Evolutionary conservation across 2,797 vertebrate species (phyloP), one percentile per base, ranked within the genome.

Genomic region (Cryptoblepharus egeriae): DNA sequence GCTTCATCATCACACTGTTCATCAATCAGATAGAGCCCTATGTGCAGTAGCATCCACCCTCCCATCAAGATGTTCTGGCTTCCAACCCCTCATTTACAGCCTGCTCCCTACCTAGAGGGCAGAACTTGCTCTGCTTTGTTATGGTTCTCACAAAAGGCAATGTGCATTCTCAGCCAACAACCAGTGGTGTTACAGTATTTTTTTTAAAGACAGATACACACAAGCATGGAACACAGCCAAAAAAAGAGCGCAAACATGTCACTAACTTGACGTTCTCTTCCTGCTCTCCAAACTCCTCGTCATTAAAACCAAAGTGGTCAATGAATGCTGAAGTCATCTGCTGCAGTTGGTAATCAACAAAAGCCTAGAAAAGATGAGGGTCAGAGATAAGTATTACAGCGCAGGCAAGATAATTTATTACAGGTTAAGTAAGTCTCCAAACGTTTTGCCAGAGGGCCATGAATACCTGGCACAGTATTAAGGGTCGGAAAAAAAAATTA

Each of bases 241-340:
- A 64, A 57, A 18, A 18, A 52, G 49, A 52, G 32, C 55, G 71
- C 57, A 18, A 68, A 37, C 39, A 35, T 2, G 15, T 42, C 70
- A 92, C 94, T 94, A 77, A 95, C 95, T 95, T 95, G 76, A 95
- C 94, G 6, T 92, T 95, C 70, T 95, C 95, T 58, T 95, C 94
- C 78, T 95, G 94, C 80, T 95, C 95, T 49, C 94, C 94, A 65
- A 95, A 95, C 73, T 95, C 94, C 67, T 95, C 95, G 0, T 95
- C 95, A 0, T 95, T 95, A 83, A 95, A 95, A 28, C 95, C 95
- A 4, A 95, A 95, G 79, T 95, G 95, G 82, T 95, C 95, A 0
- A 95, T 95, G 68, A 95, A 95, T 37, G 93, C 92, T 0, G 94
- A 94, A n/a, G 95, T 95, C 94, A 95, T 94, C 79, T 94, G 94